A percentile compares a stretch with the other conserved stretches of the same genome.
Evolutionary conservation across 2,113 vertebrate species (phyloP).

Genomic region (Illadopsis cleaveri): DNA sequence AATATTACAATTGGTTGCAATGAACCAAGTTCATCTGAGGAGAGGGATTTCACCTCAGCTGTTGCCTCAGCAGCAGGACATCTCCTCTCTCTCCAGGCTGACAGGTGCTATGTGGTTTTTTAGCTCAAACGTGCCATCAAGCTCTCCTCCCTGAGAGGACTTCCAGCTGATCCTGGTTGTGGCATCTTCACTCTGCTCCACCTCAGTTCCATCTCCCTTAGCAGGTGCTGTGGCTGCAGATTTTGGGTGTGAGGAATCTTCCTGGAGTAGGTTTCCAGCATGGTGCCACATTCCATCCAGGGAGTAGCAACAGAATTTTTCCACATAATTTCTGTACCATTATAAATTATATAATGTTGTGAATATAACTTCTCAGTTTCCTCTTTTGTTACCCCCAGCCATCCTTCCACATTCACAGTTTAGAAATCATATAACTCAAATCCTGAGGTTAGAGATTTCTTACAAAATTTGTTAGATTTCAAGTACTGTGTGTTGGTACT

Average conservation of each 20-base stretch:
- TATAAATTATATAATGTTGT: background rate
- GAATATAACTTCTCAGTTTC: background rate
- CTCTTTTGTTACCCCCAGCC: background rate
- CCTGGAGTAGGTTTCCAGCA: rapidly evolving
- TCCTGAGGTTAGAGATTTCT: background rate
- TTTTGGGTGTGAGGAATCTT: background rate
- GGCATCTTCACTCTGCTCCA: background rate
- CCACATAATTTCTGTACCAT: background rate
- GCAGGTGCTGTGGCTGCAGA: background rate
- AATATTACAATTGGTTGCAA: background rate
- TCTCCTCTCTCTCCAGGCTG: background rate
- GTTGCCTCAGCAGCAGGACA: background rate
- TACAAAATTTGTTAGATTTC: background rate
- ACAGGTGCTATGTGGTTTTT: background rate
- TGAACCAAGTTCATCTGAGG: background rate
- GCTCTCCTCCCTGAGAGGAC: rapidly evolving
- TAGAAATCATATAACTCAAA: background rate
- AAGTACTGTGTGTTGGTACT: background rate
- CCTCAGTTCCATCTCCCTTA: background rate
- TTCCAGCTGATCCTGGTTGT: background rate
- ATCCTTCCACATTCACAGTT: background rate
- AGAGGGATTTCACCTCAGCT: background rate
- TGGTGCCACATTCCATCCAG: background rate
- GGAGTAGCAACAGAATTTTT: background rate
- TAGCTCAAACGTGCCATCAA: background rate